Evolutionary conservation across 1,140 invertebrate genomes (phyloP).

Genomic region (Alviniconcha marisindica): DNA sequence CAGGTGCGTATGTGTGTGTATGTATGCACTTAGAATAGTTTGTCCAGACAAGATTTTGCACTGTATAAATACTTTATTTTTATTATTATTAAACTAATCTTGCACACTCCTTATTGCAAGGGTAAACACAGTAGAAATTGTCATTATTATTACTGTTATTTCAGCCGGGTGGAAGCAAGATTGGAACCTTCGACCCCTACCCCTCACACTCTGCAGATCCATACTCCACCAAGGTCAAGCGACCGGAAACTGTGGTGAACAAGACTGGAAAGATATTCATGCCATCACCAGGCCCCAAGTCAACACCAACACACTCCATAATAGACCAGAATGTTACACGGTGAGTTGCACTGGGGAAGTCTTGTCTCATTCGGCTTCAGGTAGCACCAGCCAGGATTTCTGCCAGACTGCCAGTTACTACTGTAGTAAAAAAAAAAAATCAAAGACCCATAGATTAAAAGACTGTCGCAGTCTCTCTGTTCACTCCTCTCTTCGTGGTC

Average conservation of each 20-base stretch:
- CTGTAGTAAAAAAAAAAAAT: too few species aligned
- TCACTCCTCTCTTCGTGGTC: too few species aligned
- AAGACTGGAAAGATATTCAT: conserved; percentile 74
- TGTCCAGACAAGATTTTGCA: too few species aligned
- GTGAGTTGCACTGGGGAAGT: too few species aligned
- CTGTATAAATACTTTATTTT: too few species aligned
- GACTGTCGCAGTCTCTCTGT: too few species aligned
- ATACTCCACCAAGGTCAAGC: conserved; percentile 64
- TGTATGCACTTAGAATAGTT: not conserved
- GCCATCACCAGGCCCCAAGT: conserved; percentile 73
- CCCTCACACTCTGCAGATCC: conserved; percentile 73
- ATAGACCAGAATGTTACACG: conserved; percentile 73
- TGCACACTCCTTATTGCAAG: too few species aligned
- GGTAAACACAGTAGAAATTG: too few species aligned
- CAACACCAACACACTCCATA: conserved; percentile 70
- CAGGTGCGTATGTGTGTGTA: not conserved
- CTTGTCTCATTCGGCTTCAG: too few species aligned
- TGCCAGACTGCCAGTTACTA: too few species aligned
- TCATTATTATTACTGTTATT: not conserved
- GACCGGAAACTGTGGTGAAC: conserved; percentile 71
- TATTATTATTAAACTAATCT: not conserved
- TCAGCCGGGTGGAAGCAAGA: conserved; percentile 73
- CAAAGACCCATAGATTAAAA: too few species aligned
- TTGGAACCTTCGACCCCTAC: conserved; percentile 75
- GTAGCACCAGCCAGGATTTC: too few species aligned